Evolutionary conservation across 37 sponge, comb jelly and placozoan genomes (phyloP), one percentile per base, ranked within the genome.

Genomic region (Halichondria panicea): DNA sequence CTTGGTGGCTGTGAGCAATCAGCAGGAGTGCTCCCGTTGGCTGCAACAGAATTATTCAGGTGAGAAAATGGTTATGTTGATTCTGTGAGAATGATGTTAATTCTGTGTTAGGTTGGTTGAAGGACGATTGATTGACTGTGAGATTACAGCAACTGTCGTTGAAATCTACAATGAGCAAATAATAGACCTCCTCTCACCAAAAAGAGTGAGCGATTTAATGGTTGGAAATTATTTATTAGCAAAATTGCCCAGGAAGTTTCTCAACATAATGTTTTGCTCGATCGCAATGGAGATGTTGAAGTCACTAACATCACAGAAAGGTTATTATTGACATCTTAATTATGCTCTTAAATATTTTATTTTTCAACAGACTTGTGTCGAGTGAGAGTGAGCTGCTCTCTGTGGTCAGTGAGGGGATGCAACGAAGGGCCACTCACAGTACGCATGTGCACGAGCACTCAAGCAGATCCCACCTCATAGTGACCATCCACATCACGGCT

Each of bases 391-490:
- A 58, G 24, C 1, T 30, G 7, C 39, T 30, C 2, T 32, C 60
- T 18, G 19, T 67, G 34, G 75, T 89, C 31, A 38, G n/a, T 24
- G 22, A 9, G 19, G 79, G 84, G 15, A 77, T 83, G 68, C 40
- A 68, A 48, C 72, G 48, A 35, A 76, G 89, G 28, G 84, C 79
- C 13, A 74, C 81, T 22, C 69, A 22, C 0, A 78, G 73, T 42
- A 89, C 89, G 6, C 39, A 52, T 3, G 54, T 89, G n/a, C 84
- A 89, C 31, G 43, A 65, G 5, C 89, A 89, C 75, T 71, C 72
- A 43, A 89, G 89, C 63, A 77, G 89, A 4, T 89, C 89, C 4
- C 89, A 89, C 39, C 76, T 89, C 54, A 72, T 89, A 31, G 80
- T 89, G 32, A 78, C 89, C 42, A 42, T 89, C 54, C 81, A 58